phyloP scores from a whole-genome alignment of 2,797 vertebrate species.

The Scolopax bukidnonensis region DNA sequence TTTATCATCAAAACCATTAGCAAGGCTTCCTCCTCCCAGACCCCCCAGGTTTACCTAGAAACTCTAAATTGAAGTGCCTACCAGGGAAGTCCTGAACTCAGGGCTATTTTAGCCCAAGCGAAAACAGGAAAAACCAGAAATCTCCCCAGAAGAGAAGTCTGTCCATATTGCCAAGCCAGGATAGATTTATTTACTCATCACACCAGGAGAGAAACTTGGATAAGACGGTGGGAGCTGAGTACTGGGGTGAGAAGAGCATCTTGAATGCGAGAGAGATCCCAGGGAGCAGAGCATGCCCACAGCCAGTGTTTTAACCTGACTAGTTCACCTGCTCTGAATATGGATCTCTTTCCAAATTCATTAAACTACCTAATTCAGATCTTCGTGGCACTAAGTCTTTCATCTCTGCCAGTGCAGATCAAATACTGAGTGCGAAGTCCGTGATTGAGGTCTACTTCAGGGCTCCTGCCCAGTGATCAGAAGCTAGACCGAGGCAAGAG shows the following conservation, averaged over 20 bases:
- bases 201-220: neutral
- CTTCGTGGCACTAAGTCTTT: neutral
- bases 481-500: neutral
- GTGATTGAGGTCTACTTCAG: neutral
- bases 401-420: neutral
- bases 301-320: neutral
- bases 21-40: neutral
- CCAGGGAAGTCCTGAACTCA: neutral
- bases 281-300: neutral
- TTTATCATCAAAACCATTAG: neutral
- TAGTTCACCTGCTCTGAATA: neutral
- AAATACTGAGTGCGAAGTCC: neutral
- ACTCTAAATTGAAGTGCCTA: neutral
- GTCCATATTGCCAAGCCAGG: neutral
- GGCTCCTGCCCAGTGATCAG: neutral
- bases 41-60: neutral
- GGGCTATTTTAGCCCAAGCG: neutral
- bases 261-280: neutral
- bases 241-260: neutral
- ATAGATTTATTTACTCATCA: neutral
- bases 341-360: neutral
- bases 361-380: neutral
- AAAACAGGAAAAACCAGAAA: neutral
- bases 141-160: neutral
- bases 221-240: neutral